phyloP scores from a whole-genome alignment of 2,797 vertebrate species.

The Microctenopoma lineatum region DNA sequence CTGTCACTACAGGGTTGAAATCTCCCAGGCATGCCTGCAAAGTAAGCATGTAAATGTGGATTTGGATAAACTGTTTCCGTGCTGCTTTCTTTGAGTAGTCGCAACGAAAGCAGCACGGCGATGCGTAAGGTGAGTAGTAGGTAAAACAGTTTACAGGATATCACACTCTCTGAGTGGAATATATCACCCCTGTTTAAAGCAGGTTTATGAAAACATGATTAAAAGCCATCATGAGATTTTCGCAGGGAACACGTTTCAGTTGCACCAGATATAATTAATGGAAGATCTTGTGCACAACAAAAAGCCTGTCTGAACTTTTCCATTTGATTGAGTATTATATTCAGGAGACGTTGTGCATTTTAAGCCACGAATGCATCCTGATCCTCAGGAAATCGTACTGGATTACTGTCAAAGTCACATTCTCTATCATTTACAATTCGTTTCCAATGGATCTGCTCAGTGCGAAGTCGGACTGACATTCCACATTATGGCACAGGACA shows the following conservation, averaged over 20 bases:
- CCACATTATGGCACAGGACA: conserved; percentile 59
- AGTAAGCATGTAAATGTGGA: too few species aligned
- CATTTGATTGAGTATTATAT: conserved; percentile 66
- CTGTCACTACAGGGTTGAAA: too few species aligned
- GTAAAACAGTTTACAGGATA: too few species aligned
- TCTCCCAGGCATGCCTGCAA: too few species aligned
- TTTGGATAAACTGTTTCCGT: too few species aligned
- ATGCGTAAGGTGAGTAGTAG: too few species aligned
- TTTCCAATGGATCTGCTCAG: conserved; percentile 50
- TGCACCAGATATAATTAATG: conserved; percentile 34
- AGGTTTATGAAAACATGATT: background rate
- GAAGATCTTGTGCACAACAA: conserved; percentile 28
- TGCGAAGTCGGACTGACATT: conserved; percentile 59
- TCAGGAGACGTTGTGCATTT: conserved; percentile 29
- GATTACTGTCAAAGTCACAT: conserved; percentile 75
- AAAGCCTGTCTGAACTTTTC: conserved; percentile 67
- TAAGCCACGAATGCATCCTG: conserved; percentile 57
- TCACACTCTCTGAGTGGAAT: too few species aligned
- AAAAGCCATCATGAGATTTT: background rate
- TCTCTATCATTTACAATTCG: conserved; percentile 66
- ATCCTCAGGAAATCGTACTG: conserved; percentile 67
- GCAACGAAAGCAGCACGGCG: too few species aligned
- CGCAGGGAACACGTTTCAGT: conserved; percentile 25
- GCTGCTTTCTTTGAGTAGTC: too few species aligned
- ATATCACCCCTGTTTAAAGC: background rate